Base-by-base conservation (phyloP, 2,797 vertebrate species). In the Alexandromys oeconomus region DNA sequence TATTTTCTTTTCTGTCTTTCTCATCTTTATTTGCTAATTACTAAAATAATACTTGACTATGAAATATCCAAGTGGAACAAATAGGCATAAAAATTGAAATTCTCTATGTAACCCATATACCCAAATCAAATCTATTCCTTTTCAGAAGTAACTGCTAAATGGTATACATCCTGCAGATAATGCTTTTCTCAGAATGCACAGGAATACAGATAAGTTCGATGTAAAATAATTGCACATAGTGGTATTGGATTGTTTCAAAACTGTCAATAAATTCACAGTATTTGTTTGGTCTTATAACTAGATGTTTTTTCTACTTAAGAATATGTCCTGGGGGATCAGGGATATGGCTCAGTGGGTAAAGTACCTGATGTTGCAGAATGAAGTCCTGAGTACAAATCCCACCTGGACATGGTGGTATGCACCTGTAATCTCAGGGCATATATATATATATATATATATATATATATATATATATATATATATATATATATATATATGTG, bases 21-120 rank as follows among this genome's bases (percentile, higher is more conserved):
- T 13, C 1, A 23, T 43, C 78, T 94, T 93, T 78, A 37, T 71
- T 95, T 92, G 87, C 93, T 65, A 95, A 87, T 94, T 76, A 81
- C 76, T 77, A 89, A 94, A 86, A 57, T 63, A 86, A 76, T 88
- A 79, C 15, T 65, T 61, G 4, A 92, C 89, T 95, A 63, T 87
- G 65, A 94, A 93, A 90, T 96, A 81, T 25, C 7, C 73, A 81
- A 43, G 54, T 71, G 93, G 69, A 90, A 86, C 51, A 96, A 46
- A 95, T 71, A 7, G 34, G 25, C 12, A 40, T 40, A 80, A 67
- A 92, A 87, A 81, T 74, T 46, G 40, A 91, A 92, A 96, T 73
- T 96, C n/a, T 89, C n/a, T 71, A 87, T 91, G 88, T 90, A 91
- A 84, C 29, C 12, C 21, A 29, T 85, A 54, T 2, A 17, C 3